Evolutionary conservation across 2,888 invertebrate genomes (phyloP).

Genomic region (Argyra leucocephala): DNA sequence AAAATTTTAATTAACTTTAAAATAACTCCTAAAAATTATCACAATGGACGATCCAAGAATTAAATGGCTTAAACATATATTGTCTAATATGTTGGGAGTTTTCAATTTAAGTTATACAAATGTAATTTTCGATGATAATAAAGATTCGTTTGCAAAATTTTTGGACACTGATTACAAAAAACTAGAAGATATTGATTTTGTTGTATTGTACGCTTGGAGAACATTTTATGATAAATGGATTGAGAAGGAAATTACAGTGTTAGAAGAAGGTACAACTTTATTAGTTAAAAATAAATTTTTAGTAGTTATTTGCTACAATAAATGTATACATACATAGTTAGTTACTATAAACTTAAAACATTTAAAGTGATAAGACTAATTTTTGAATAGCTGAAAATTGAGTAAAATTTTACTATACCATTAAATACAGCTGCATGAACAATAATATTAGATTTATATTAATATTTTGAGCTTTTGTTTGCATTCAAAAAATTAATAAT

Average conservation of each 20-base stretch:
- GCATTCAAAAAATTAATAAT: too few species aligned
- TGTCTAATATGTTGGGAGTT: constrained; percentile 41
- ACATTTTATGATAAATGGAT: constrained; percentile 62
- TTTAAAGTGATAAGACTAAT: not conserved
- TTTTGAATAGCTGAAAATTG: too few species aligned
- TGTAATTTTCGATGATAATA: constrained; percentile 42
- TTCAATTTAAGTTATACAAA: constrained; percentile 37
- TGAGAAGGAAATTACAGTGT: constrained; percentile 62
- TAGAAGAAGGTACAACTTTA: constrained; percentile 70
- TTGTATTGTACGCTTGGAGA: constrained; percentile 57
- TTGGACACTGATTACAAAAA: constrained; percentile 47
- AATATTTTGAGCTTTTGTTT: too few species aligned
- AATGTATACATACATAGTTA: not conserved
- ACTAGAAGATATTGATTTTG: constrained; percentile 47
- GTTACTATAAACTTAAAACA: not conserved
- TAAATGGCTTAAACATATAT: constrained; percentile 59
- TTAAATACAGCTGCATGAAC: too few species aligned
- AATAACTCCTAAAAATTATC: too few species aligned
- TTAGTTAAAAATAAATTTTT: too few species aligned
- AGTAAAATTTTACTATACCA: too few species aligned
- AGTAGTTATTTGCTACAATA: constrained; percentile 35
- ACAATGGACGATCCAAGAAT: constrained; percentile 49
- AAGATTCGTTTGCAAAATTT: constrained; percentile 47
- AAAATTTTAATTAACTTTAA: too few species aligned
- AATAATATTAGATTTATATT: too few species aligned